phyloP scores from a whole-genome alignment of 1,140 invertebrate genomes.

The Nixonia krombeini region DNA sequence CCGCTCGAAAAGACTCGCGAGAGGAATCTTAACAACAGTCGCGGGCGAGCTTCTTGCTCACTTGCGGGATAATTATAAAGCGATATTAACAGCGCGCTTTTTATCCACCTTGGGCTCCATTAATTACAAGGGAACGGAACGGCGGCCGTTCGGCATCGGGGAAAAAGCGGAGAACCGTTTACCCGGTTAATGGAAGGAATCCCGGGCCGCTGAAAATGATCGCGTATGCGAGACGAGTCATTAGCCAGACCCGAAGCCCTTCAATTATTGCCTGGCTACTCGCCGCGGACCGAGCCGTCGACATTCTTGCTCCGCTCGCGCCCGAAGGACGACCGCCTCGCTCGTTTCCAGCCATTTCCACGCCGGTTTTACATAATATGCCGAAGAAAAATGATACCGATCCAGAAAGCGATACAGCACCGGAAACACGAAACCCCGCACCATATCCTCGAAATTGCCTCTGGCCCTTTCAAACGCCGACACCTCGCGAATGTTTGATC shows the following conservation, averaged over 20 bases:
- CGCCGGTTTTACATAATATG: constrained; percentile 55
- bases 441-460: constrained; percentile 30
- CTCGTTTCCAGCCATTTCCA: constrained; percentile 41
- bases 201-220: constrained; percentile 52
- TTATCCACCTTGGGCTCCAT: no score
- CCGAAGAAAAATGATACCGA: constrained; percentile 55
- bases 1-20: no score
- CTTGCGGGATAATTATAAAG: no score
- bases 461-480: constrained; percentile 20
- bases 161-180: constrained; percentile 50
- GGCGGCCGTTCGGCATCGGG: no score
- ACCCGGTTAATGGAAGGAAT: constrained; percentile 42
- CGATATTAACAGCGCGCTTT: no score
- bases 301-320: constrained; percentile 39
- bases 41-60: no score
- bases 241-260: constrained; percentile 50
- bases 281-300: constrained; percentile 30
- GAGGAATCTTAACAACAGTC: no score
- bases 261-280: constrained; percentile 48
- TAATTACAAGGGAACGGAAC: no score
- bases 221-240: constrained; percentile 46
- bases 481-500: no score
- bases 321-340: constrained; percentile 48
- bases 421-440: constrained; percentile 46
- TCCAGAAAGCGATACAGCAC: constrained; percentile 51